These are phyloP conservation scores for Eudyptes chrysolophus DNA, from an alignment of 2,113 vertebrate genomes.

Conservation along the genomic window DNA sequence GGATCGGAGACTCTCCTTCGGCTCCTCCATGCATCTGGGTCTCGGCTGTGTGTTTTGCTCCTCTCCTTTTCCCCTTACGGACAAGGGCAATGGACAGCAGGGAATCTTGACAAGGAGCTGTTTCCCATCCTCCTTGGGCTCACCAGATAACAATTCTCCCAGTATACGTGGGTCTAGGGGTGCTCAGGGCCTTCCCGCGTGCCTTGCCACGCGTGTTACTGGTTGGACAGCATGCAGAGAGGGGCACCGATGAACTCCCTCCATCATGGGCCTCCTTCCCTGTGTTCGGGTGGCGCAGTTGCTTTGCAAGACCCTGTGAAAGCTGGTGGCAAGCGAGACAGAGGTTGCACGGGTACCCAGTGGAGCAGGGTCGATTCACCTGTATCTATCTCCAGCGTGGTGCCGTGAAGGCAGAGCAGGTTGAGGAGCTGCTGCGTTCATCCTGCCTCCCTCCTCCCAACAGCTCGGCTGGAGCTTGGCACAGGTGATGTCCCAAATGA, in stretches of 20 bases:
- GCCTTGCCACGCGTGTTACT: accelerated
- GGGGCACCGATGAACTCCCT: not conserved
- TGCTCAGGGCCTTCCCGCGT: no score
- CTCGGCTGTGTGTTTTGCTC: not conserved
- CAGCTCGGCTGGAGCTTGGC: not conserved
- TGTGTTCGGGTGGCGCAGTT: no score
- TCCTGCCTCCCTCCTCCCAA: not conserved
- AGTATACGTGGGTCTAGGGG: not conserved
- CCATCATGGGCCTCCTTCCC: accelerated
- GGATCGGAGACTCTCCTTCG: not conserved
- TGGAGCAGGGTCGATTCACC: not conserved
- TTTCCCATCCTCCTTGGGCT: not conserved
- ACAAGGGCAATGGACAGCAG: not conserved
- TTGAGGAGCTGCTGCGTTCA: not conserved
- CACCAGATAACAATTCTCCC: not conserved
- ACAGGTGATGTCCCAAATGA: accelerated
- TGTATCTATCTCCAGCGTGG: accelerated
- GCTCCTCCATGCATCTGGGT: not conserved
- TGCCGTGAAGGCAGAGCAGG: not conserved
- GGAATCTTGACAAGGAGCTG: not conserved
- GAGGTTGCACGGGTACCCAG: no score
- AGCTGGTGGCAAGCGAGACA: not conserved
- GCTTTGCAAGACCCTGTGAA: not conserved
- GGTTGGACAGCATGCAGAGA: not conserved
- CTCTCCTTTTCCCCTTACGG: not conserved